Evolutionary conservation across 2,888 invertebrate species (phyloP), one percentile per base, ranked within the genome.

Genomic region (Lampropteryx suffumata): DNA sequence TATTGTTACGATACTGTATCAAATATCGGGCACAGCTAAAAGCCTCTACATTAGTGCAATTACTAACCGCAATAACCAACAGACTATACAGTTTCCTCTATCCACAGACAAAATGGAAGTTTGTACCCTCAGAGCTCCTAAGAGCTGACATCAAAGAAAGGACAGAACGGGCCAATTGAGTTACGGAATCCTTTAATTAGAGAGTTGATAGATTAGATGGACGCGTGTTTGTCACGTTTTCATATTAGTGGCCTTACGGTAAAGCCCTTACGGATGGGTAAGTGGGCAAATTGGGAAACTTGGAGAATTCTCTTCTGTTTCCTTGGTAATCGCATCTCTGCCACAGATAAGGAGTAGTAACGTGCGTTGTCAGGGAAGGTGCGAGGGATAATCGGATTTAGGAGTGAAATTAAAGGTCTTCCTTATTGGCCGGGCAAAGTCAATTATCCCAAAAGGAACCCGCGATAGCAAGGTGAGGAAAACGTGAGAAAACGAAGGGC

Each of bases 141-240:
- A 24, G 1, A 34, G 24, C 13, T 33, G 43, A 41, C 53, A 45
- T 53, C 45, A 53, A 53, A 53, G 53, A 35, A 44, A 11, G 29
- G 39, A 28, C 5, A 26, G 21, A 34, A 12, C 7, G 40, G 40
- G 13, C 11, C 33, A 36, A 53, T 53, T 36, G 41, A 45, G 36
- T 53, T 49, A 48, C 44, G 33, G 11, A 47, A 17, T 24, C 28
- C 33, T 17, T 14, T 51, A 41, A 51, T 46, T 41, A 36, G 13
- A 45, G 30, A 36, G 33, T 24, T 37, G 40, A 37, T 37, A 32
- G 37, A 34, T 46, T 46, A 29, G 36, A 46, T 24, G 46, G 29
- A 17, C 1, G 40, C 26, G 11, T 42, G 46, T 42, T 42, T 51
- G 51, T 17, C 46, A 51, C 46, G 51, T 35, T 51, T 46, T 42